Evolutionary conservation across 2,113 vertebrate species (phyloP).

Genomic region (Prunella himalayana): DNA sequence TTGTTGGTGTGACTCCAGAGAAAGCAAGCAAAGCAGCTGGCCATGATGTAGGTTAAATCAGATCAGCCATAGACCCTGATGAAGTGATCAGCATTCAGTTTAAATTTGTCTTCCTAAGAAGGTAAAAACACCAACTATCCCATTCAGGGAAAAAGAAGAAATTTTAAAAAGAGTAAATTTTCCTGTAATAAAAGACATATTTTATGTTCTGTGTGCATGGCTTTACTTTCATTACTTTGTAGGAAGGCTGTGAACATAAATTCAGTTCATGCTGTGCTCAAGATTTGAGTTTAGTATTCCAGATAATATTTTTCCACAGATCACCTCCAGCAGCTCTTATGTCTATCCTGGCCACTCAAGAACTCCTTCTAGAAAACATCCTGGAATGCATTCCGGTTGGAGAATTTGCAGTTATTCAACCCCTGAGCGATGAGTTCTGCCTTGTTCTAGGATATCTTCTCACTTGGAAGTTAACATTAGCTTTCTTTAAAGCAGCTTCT

Average conservation of each 20-base stretch:
- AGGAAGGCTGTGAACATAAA: not conserved
- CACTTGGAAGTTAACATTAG: slow-evolving; percentile 91
- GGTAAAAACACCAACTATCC: not conserved
- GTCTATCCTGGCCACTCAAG: slow-evolving; percentile 81
- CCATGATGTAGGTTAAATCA: not conserved
- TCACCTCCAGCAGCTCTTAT: slow-evolving; percentile 91
- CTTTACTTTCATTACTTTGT: not conserved
- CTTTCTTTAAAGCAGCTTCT: slow-evolving; percentile 92
- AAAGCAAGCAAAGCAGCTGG: not conserved
- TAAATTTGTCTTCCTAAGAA: not conserved
- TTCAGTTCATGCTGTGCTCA: not conserved
- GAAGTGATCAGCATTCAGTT: not conserved
- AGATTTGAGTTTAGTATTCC: not conserved
- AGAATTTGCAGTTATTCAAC: slow-evolving; percentile 87
- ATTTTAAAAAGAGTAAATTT: not conserved
- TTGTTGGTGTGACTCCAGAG: not conserved
- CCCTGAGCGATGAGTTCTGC: slow-evolving; percentile 88
- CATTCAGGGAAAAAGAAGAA: not conserved
- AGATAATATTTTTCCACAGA: slow-evolving; percentile 62
- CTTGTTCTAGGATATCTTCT: slow-evolving; percentile 92
- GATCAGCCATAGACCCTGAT: not conserved
- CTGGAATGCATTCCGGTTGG: slow-evolving; percentile 86
- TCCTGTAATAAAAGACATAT: not conserved
- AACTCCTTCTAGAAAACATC: slow-evolving; percentile 86
- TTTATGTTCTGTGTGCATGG: not conserved